Evolutionary conservation across 1,140 invertebrate genomes (phyloP), one percentile per base, ranked within the genome.

Genomic region (Aphidius gifuensis): DNA sequence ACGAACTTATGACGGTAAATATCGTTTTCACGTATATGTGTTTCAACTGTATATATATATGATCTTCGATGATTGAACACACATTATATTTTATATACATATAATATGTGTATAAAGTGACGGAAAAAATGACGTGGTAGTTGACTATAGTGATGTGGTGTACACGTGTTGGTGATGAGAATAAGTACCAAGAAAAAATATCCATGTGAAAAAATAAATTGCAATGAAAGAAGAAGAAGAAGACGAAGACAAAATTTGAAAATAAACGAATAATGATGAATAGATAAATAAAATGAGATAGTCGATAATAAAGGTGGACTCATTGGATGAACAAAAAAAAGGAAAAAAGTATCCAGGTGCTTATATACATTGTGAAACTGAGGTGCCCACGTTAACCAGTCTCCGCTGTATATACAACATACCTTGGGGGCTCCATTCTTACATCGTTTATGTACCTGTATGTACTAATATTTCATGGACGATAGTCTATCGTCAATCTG

Each of bases 361-460:
- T 40, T 38, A 40, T 38, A 21, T 54, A 5, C 64, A 6, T 6
- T 61, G 60, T 66, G 54, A 68, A 74, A 71, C 70, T 61, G 71
- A 72, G 70, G 71, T 74, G 70, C 69, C 66, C 72, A 75, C 73
- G 73, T 72, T 73, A 72, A 70, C 67, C 64, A 68, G 70, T 68
- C 70, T 59, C 66, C 64, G 68, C 64, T 9, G 23, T 16, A 42
- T 43, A 6, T 51, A 47, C 44, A 68, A 64, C 55, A 62, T 64
- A 58, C 61, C 66, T 68, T 64, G 54, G 48, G 58, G 66, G 70
- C 47, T 46, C 47, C 39, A 9, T 16, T 6, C 9, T n/a, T 50
- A 56, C 62, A 55, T 58, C 47, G 51, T 32, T 32, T 58, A 58
- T 58, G 23, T 40, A 48, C 39, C 58, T 49, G 9, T 47, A 45